Evolutionary conservation across 2,888 invertebrate species (phyloP), one percentile per base, ranked within the genome.

Genomic region (Stenichneumon culpator): DNA sequence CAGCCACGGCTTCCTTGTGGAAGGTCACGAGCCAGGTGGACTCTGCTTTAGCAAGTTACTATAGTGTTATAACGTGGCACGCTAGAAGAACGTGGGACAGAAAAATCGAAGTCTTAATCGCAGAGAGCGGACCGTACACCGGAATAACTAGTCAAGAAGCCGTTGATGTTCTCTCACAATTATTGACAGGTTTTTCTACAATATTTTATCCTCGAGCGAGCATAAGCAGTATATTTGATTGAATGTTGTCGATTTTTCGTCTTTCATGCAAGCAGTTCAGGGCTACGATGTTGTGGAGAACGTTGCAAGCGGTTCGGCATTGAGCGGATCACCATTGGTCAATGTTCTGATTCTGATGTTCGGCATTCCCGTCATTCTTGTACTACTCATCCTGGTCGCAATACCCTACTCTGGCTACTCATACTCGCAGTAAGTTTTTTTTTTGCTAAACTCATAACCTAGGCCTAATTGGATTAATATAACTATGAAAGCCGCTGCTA

Each of bases 381-480:
- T 93, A 7, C 36, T 89, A 0, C 63, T 92, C 0, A 70, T 93
- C 19, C 68, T 93, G 22, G 16, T 89, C 1, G 86, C 77, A 3
- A 90, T 92, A 36, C 84, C 89, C 0, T 89, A 88, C 57, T 92
- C 89, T 28, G 93, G 92, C 36, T 93, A 93, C 78, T 87, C 92
- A 1, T 88, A 88, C 65, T 74, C 81, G 3, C 87, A 91, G 93
- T 93, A 88, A 93, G 93, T 93, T 14, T 32, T 73, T 36, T 11
- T 14, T 57, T 57, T 22, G 0, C 22, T 11, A 0, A 9, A 57
- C 14, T 25, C 14, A 16, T 16, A 47, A 47, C 4, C 14, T 47
- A 47, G 16, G 16, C 16, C 0, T 47, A 16, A 47, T 47, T 47
- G 39, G 39, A 39, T 39, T 39, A 39, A 39, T 39, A 39, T 9